These are phyloP conservation scores for Tenebrosternarchus preto DNA, from an alignment of 2,113 vertebrate genomes.

Conservation along the genomic window DNA sequence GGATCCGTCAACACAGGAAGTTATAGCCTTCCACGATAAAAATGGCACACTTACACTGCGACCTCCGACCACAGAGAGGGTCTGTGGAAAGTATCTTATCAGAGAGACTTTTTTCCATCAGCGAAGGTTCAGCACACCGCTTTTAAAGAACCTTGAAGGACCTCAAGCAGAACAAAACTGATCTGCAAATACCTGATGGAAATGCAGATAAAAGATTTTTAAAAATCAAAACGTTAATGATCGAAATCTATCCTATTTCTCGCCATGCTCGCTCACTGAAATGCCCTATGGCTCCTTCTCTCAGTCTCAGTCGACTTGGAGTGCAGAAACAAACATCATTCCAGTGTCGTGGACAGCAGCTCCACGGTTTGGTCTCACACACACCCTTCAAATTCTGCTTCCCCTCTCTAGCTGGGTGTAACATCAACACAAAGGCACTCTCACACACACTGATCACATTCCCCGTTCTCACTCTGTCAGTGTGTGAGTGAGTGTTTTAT, in stretches of 20 bases:
- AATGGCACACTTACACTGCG: not conserved
- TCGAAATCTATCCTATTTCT: conserved; percentile 52
- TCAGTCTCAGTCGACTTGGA: conserved; percentile 15
- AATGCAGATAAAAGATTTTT: conserved; percentile 48
- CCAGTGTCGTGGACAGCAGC: not conserved
- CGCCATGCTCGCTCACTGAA: conserved; percentile 22
- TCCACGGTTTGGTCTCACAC: conserved; percentile 7
- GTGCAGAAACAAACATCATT: not conserved
- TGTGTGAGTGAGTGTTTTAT: conserved; percentile 28
- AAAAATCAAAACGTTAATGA: conserved; percentile 50
- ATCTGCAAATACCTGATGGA: conserved; percentile 46
- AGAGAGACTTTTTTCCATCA: conserved; percentile 2
- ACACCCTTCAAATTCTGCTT: conserved; percentile 35
- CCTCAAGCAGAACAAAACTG: conserved; percentile 26
- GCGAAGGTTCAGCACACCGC: not conserved
- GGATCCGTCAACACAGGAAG: conserved; percentile 36
- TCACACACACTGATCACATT: conserved; percentile 61
- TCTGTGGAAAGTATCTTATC: not conserved
- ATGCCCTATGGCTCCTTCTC: conserved; percentile 32
- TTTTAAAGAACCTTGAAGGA: conserved; percentile 36
- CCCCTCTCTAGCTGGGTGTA: conserved; percentile 30
- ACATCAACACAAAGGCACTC: conserved; percentile 42
- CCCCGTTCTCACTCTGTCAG: conserved; percentile 18
- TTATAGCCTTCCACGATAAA: conserved; percentile 1
- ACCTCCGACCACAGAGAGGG: conserved; percentile 16